phyloP scores from a whole-genome alignment of 2,888 invertebrate species.

The Acrocyrtus sp. region DNA sequence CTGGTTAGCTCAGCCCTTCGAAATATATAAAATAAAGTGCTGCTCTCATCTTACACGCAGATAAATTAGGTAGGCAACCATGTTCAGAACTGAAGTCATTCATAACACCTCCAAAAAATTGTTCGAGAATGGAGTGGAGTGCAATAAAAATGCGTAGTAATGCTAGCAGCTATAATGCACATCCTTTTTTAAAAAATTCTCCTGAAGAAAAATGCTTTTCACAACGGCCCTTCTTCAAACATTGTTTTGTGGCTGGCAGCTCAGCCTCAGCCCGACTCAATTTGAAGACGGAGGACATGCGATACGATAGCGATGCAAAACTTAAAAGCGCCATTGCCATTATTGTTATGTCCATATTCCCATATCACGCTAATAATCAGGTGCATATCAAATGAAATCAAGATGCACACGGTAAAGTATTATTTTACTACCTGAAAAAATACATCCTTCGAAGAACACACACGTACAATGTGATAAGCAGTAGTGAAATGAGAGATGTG shows the following conservation, averaged over 20 bases:
- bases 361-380: slow-evolving; percentile 21
- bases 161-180: too few species aligned
- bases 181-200: too few species aligned
- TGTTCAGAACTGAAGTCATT: neutral
- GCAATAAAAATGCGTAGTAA: too few species aligned
- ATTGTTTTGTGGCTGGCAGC: neutral
- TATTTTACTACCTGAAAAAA: too few species aligned
- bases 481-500: too few species aligned
- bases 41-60: neutral
- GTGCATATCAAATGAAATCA: slow-evolving; percentile 24
- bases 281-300: neutral
- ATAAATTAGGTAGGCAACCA: neutral
- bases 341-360: neutral
- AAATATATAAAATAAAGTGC: neutral
- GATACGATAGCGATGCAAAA: too few species aligned
- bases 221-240: neutral
- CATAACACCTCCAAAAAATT: neutral
- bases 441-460: neutral
- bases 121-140: neutral
- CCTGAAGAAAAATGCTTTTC: neutral
- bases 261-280: neutral
- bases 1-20: neutral
- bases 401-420: neutral
- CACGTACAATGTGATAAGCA: too few species aligned
- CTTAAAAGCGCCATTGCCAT: neutral